Evolutionary conservation across 1,140 invertebrate genomes (phyloP), one percentile per base, ranked within the genome.

Genomic region (Rhyzopertha dominica): DNA sequence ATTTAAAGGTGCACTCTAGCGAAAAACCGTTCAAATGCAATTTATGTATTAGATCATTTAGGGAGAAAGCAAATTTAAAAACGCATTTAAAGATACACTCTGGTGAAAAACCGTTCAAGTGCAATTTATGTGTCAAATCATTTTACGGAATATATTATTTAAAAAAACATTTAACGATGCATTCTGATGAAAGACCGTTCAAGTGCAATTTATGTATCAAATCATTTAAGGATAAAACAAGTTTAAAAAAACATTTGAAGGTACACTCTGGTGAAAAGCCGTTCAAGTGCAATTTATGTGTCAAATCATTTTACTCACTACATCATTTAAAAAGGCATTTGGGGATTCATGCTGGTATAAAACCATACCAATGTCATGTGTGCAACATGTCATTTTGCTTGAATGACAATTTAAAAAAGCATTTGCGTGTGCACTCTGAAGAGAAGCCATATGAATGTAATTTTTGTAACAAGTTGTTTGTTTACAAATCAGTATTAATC

Each of bases 401-500:
- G 3, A 48, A 48, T 24, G 22, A 42, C 13, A 48, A 38, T 1
- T 25, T 48, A 17, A 24, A 42, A 30, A 32, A 48, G 17, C 46
- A 48, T 19, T 17, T 48, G 22, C 29, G 38, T 4, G 43, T 26
- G 10, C 54, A 56, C 24, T 57, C 60, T 3, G 62, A 58, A n/a
- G 58, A 58, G 32, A 49, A 53, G 14, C 58, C 56, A 5, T 58
- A 48, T 47, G 12, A 10, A 3, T 75, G 73, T 47, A 32, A 59
- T 0, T 55, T 44, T 36, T 49, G 47, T 23, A n/a, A 8, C 1
- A 49, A 49, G 18, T 17, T 10, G 12, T 49, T 49, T 35, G 40
- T 49, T 17, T 43, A 40, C 7, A 43, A 14, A 31, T 20, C 31
- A 8, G 28, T 16, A 8, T 17, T 49, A 18, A 40, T 36, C 9